These are phyloP conservation scores for Blastobasis lacticolella DNA, from an alignment of 2,888 invertebrate species.

Conservation along the genomic window DNA sequence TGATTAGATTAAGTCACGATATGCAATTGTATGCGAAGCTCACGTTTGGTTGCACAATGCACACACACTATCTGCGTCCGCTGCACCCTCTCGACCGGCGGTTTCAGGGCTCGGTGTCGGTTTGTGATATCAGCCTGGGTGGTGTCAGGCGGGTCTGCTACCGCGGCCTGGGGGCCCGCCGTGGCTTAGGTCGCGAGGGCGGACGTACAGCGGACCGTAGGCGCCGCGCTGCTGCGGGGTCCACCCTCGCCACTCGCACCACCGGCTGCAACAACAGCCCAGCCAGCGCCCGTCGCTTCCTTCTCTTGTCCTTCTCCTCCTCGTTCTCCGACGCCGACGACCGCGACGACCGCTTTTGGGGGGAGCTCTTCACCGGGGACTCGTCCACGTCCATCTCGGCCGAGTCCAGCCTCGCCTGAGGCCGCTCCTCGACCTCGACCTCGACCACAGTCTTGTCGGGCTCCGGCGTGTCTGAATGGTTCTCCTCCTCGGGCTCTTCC, in stretches of 20 bases:
- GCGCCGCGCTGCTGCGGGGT: conserved; percentile 43
- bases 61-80: too few species aligned
- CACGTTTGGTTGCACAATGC: too few species aligned
- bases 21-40: too few species aligned
- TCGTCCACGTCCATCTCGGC: conserved; percentile 36
- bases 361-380: not conserved
- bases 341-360: conserved; percentile 20
- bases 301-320: conserved; percentile 36
- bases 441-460: conserved; percentile 21
- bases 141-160: conserved; percentile 12
- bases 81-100: too few species aligned
- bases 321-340: conserved; percentile 41
- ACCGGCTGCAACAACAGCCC: conserved; percentile 74
- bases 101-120: too few species aligned
- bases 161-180: conserved; percentile 36
- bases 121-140: not conserved
- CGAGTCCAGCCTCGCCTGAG: conserved; percentile 12
- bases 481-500: conserved; percentile 14
- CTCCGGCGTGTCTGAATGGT: conserved; percentile 15
- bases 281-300: conserved; percentile 41
- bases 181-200: not conserved
- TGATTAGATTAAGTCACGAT: too few species aligned
- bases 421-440: conserved; percentile 4
- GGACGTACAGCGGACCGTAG: conserved; percentile 43
- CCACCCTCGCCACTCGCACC: conserved; percentile 79